Percentiles rank a stretch among this genome's conserved stretches.
These are phyloP conservation scores for Malurus melanocephalus DNA, from an alignment of 2,113 vertebrate species.

Conservation along the genomic window DNA sequence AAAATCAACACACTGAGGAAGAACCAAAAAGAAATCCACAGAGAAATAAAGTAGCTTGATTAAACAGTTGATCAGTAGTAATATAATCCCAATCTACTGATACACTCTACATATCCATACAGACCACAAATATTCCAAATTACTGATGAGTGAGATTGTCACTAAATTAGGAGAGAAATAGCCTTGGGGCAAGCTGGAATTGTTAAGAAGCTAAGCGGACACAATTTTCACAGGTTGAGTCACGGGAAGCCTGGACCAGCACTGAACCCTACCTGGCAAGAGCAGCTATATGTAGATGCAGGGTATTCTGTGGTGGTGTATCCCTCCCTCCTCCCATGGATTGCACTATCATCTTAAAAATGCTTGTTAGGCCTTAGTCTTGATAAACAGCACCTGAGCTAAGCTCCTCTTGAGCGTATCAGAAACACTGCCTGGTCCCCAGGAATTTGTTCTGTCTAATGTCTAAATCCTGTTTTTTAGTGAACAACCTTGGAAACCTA, in stretches of 20 bases:
- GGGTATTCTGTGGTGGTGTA: background rate
- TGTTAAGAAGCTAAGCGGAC: background rate
- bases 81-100: background rate
- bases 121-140: background rate
- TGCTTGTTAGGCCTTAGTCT: accelerated
- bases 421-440: background rate
- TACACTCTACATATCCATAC: background rate
- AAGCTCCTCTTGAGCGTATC: background rate
- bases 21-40: background rate
- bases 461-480: background rate
- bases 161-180: background rate
- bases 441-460: background rate
- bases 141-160: background rate
- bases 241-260: background rate
- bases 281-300: background rate
- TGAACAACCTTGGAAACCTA: background rate
- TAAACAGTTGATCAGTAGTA: background rate
- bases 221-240: background rate
- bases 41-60: background rate
- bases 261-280: background rate
- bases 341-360: background rate
- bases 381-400: background rate
- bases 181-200: background rate
- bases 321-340: background rate
- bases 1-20: background rate